These are phyloP conservation scores for Scartelaos histophorus DNA, from an alignment of 2,113 vertebrate species.

Conservation along the genomic window DNA sequence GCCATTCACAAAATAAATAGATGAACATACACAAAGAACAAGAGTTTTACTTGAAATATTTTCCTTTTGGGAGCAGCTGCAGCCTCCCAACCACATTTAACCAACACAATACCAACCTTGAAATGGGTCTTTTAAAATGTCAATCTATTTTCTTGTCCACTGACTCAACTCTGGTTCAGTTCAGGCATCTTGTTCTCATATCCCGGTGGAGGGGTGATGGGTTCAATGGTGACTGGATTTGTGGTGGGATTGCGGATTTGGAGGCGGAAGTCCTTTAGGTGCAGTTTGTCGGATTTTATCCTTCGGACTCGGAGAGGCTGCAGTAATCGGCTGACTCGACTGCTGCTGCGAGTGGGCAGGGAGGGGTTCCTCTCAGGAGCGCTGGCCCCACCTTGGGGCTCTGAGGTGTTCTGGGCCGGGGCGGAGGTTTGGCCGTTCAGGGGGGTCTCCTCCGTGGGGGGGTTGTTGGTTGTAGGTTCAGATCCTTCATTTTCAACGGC, in stretches of 20 bases:
- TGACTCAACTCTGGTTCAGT: conserved; percentile 45
- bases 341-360: conserved; percentile 71
- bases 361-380: neutral
- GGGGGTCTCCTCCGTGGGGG: conserved; percentile 18
- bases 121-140: conserved; percentile 32
- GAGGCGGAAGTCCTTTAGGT: conserved; percentile 86
- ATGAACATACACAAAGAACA: conserved; percentile 16
- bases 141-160: conserved; percentile 9
- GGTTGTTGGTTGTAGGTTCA: conserved; percentile 8
- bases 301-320: conserved; percentile 87
- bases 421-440: neutral
- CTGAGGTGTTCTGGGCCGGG: fast-evolving
- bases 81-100: conserved; percentile 18
- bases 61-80: conserved; percentile 17
- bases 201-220: conserved; percentile 90
- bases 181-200: conserved; percentile 82
- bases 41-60: conserved; percentile 4
- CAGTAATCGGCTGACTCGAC: conserved; percentile 82
- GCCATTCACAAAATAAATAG: conserved; percentile 30
- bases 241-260: conserved; percentile 74
- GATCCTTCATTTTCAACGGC: conserved; percentile 72
- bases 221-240: conserved; percentile 82
- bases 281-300: conserved; percentile 94
- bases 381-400: neutral
- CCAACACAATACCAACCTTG: conserved; percentile 25